Evolutionary conservation across 2,797 vertebrate species (phyloP), one percentile per base, ranked within the genome.

Genomic region (Mycteria americana): DNA sequence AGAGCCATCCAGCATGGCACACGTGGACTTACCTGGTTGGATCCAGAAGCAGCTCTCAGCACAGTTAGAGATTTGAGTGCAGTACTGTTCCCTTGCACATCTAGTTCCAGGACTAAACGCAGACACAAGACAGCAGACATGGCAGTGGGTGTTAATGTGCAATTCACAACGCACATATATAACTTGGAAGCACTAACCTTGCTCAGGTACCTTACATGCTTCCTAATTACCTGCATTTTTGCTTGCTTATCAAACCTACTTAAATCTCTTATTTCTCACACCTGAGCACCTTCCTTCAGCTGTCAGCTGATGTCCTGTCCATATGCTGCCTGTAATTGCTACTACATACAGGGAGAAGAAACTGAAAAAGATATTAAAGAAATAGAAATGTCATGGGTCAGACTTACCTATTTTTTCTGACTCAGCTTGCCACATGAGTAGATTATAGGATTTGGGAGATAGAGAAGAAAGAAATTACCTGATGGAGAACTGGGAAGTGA

Each of bases 401-500:
- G 69, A 39, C 51, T 92, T 84, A 54, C 12, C 15, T 77, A 5
- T 56, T 41, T 83, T 87, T 81, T 91, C 33, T 84, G 41, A 59
- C 31, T 72, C 48, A 82, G 48, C n/a, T 73, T 92, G 67, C 39
- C 24, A 37, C 11, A 51, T 73, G 46, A 50, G 24, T 31, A 74
- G 33, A 60, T 50, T 48, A 48, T 3, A 80, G 24, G 13, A 74
- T 70, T 64, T 80, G 80, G 31, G 33, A 85, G 33, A 76, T 8
- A 73, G 18, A 82, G 62, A 83, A 60, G 7, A 57, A 92, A 82
- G 35, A 83, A 85, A 72, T 97, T 98, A 99, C 98, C 98, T 98
- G 98, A 94, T 77, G 97, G 96, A 82, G 97, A 97, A 86, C 93
- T 97, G 63, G 98, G 97, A 81, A 98, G 98, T 56, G 98, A 98